Evolutionary conservation across 2,888 invertebrate genomes (phyloP), one percentile per base, ranked within the genome.

Genomic region (Morpho deidamia): DNA sequence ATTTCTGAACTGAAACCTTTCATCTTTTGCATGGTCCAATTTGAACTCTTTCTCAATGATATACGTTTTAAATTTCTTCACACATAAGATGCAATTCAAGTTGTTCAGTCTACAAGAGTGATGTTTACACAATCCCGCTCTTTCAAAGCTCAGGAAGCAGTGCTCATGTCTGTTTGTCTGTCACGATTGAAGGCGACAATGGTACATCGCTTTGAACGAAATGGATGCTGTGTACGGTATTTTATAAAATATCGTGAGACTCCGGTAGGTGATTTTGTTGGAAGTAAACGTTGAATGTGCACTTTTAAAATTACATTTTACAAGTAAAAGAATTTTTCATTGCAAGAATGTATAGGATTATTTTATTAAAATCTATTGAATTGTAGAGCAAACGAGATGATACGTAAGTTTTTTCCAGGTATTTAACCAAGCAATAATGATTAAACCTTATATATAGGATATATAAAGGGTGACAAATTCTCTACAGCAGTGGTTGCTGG

Each of bases 71-170:
- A 34, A 44, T 42, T 55, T 9, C 9, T 11, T 23, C 42, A 37
- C 35, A 10, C 23, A 5, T 11, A 4, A 39, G 1, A 38, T 48
- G 56, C 54, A 59, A 53, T 51, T 56, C 53, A 59, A 47, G 52
- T 59, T 54, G 51, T 23, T 44, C 38, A 53, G 47, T 37, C 44
- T 41, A 49, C 54, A 53, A 56, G 59, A 61, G 62, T 64, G 62
- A 63, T 63, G 66, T 66, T 66, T 67, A 65, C 63, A 66, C 66
- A 65, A 63, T 66, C 61, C 59, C 61, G 51, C 62, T 59, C 58
- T 67, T 63, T 63, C 62, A 63, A 61, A 60, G 63, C 61, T 58
- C 61, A 66, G 64, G 64, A 66, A 66, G 63, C 55, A 58, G 60
- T 58, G 63, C 62, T 65, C 63, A 59, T 62, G 64, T 62, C 61